Base-by-base conservation (phyloP, 2,113 vertebrate species). In the Ancistrus triradiatus region DNA sequence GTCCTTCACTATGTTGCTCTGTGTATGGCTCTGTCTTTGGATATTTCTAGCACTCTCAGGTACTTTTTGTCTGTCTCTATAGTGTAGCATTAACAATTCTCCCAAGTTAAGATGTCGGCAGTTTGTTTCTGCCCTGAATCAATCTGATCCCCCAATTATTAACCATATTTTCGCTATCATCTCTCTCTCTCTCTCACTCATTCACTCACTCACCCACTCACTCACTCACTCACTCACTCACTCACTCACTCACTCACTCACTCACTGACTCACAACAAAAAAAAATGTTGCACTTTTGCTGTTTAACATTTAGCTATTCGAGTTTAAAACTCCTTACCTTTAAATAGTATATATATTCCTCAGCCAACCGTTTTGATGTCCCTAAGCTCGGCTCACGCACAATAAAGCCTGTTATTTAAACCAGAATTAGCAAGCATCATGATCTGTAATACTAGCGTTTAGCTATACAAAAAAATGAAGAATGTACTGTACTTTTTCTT, bases 1-100 rank as follows among this genome's bases (percentile, higher is more conserved):
- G 25, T 57, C 13, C 35, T 11, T 74, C 59, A 48, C 58, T 73
- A 66, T 68, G 74, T 53, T 48, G 71, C 22, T 69, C 46, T 51
- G 7, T 31, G 13, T 74, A 60, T 56, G 50, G 69, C 2, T 42
- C 35, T 40, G 69, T 56, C 49, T 69, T 11, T 61, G 66, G 72
- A 52, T 38, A 13, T 57, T 24, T 46, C 27, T 31, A n/a, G 3
- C 27, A 31, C 27, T 31, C 27, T n/a, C n/a, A n/a, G n/a, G n/a
- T 57, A 38, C 57, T 62, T 69, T 69, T 24, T 24, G 59, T 66
- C 69, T 59, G 19, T 50, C 9, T 24, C 18, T 49, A 50, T 53
- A n/a, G 70, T 78, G 67, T 67, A n/a, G n/a, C 48, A 50, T 63
- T 47, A 40, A 35, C 47, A 19, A 40, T 38, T 55, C 24, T 62